Evolutionary conservation across 1,140 invertebrate species (phyloP), one percentile per base, ranked within the genome.

Genomic region (Drosophila kikkawai): DNA sequence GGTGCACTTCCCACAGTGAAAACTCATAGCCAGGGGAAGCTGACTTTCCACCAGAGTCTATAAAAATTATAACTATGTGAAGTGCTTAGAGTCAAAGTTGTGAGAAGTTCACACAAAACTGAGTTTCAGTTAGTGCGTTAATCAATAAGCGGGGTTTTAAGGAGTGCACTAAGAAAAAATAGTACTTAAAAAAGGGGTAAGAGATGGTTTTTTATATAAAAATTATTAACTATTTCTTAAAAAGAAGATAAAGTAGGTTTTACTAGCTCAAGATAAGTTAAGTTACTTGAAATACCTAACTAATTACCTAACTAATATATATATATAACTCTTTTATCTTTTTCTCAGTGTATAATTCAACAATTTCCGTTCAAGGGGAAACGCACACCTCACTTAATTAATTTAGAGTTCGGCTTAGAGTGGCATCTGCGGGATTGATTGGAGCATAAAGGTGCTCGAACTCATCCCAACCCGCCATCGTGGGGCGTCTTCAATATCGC

Each of bases 341-440:
- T 61, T 22, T 42, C 36, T 19, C 48, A 64, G 22, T 67, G 55
- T 17, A 11, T 39, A 26, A 61, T 56, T 75, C 37, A 9, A 79
- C 64, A 75, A 67, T 63, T 45, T 17, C 56, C 36, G 22, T 32
- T 57, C 41, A n/a, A 26, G 19, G 17, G 36, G 11, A 53, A 69
- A 36, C 50, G 39, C 42, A 7, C 42, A 32, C 29, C 45, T 51
- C 60, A 63, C 78, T 68, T 85, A 80, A 85, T 84, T 85, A 84
- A 76, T 63, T 63, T 74, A 64, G 41, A 60, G 58, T 58, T 57
- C 37, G 47, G 41, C 32, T 82, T 53, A 64, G 36, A 47, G 68
- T 68, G 63, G 32, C 68, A 47, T 59, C n/a, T 29, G 5, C 17
- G 53, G 39, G 51, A 37, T 74, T 67, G 74, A 84, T 84, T 66